phyloP scores from a whole-genome alignment of 2,113 vertebrate genomes.

The Caracal caracal region DNA sequence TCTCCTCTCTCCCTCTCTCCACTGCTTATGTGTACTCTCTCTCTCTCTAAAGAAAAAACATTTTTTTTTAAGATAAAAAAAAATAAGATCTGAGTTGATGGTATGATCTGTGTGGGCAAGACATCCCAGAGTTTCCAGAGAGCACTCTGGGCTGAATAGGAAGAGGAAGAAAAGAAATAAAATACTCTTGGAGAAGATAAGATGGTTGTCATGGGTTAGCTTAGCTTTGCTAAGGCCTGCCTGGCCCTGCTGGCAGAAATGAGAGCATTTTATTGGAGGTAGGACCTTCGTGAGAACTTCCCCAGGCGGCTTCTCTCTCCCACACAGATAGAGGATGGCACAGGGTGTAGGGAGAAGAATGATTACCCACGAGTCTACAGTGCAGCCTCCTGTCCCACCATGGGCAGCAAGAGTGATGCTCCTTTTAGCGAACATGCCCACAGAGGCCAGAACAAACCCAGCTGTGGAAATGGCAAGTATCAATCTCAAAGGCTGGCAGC shows the following conservation, averaged over 20 bases:
- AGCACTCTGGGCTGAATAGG: neutral
- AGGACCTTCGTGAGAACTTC: neutral
- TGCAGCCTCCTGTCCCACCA: neutral
- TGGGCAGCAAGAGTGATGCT: neutral
- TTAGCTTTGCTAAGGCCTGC: neutral
- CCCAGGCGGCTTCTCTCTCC: too few relatives aligned
- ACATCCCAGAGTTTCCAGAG: neutral
- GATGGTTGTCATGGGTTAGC: neutral
- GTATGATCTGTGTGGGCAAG: neutral
- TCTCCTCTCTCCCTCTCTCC: too few relatives aligned
- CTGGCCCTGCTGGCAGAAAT: neutral
- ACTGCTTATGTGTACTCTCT: too few relatives aligned
- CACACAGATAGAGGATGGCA: neutral
- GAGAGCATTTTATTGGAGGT: neutral
- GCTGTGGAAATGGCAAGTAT: neutral
- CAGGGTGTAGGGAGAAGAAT: neutral
- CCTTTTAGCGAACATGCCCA: conserved; percentile 34
- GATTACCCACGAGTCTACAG: neutral
- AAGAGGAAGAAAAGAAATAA: neutral
- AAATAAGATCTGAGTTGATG: neutral
- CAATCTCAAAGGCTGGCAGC: conserved; percentile 42
- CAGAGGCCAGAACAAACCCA: neutral
- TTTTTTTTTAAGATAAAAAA: too few relatives aligned
- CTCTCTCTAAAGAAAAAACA: too few relatives aligned
- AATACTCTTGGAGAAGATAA: rapidly evolving